phyloP scores from a whole-genome alignment of 1,140 invertebrate genomes.

The Achatina immaculata region DNA sequence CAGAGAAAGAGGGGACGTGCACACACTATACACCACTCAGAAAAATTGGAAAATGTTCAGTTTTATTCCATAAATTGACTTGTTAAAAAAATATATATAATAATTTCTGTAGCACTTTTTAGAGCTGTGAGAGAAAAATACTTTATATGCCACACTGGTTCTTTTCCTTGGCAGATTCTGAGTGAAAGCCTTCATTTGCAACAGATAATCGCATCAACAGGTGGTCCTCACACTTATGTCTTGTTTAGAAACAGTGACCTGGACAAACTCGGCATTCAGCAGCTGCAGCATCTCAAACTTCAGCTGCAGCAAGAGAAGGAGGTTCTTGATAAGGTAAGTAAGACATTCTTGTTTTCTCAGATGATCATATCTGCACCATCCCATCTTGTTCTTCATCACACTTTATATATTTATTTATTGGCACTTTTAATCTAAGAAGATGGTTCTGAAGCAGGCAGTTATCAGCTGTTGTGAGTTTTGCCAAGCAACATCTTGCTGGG shows the following conservation, averaged over 20 bases:
- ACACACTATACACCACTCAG: too few species aligned
- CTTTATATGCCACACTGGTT: not conserved
- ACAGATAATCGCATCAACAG: constrained; percentile 19
- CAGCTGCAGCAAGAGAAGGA: constrained; percentile 38
- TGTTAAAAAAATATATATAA: not conserved
- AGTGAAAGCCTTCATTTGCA: constrained; percentile 27
- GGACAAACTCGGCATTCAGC: constrained; percentile 26
- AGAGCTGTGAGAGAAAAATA: not conserved
- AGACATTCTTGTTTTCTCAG: too few species aligned
- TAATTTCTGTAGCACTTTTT: not conserved
- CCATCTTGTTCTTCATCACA: too few species aligned
- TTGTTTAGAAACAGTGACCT: constrained; percentile 27
- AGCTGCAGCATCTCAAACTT: constrained; percentile 34
- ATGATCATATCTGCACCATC: too few species aligned
- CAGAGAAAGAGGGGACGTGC: too few species aligned
- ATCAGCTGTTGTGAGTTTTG: too few species aligned
- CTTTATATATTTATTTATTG: too few species aligned
- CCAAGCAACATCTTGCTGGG: too few species aligned
- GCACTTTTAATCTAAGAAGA: too few species aligned
- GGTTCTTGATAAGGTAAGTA: constrained; percentile 38
- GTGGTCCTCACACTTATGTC: constrained; percentile 24
- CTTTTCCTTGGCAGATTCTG: not conserved
- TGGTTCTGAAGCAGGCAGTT: too few species aligned
- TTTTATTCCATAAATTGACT: too few species aligned
- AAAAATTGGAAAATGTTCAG: too few species aligned